A percentile compares a stretch with the other conserved stretches of the same genome.
Evolutionary conservation across 2,888 invertebrate species (phyloP).

Genomic region (Leptinotarsa juncta): DNA sequence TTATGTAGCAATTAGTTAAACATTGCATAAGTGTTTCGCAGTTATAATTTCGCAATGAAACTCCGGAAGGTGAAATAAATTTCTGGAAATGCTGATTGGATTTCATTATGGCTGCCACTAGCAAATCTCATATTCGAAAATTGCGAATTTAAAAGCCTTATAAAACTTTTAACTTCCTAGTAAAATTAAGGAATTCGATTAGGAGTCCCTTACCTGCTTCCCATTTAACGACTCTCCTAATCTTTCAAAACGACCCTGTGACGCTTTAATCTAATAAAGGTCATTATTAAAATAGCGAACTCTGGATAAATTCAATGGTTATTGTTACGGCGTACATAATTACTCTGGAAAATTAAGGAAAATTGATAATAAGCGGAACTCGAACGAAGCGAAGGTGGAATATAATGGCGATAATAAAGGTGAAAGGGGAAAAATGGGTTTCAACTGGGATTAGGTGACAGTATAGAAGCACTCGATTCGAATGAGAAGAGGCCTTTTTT

Average conservation of each 20-base stretch:
- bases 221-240: slow-evolving; percentile 55
- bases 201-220: slow-evolving; percentile 56
- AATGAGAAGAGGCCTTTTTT: not conserved
- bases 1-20: too few relatives aligned
- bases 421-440: slow-evolving; percentile 51
- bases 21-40: too few relatives aligned
- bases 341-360: slow-evolving; percentile 57
- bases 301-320: slow-evolving; percentile 59
- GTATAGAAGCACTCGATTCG: slow-evolving; percentile 24
- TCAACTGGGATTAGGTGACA: slow-evolving; percentile 27
- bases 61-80: slow-evolving; percentile 15
- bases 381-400: slow-evolving; percentile 53
- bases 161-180: slow-evolving; percentile 53
- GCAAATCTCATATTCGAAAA: slow-evolving; percentile 49
- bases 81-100: slow-evolving; percentile 34
- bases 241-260: slow-evolving; percentile 58
- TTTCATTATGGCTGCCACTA: slow-evolving; percentile 33
- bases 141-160: slow-evolving; percentile 50
- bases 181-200: slow-evolving; percentile 60
- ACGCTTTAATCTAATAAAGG: slow-evolving; percentile 60
- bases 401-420: slow-evolving; percentile 59
- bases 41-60: not conserved
- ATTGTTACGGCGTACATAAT: slow-evolving; percentile 59
- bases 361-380: slow-evolving; percentile 58
- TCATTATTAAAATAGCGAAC: slow-evolving; percentile 59